Evolutionary conservation across 2,797 vertebrate species (phyloP).

Genomic region (Sternotherus odoratus): DNA sequence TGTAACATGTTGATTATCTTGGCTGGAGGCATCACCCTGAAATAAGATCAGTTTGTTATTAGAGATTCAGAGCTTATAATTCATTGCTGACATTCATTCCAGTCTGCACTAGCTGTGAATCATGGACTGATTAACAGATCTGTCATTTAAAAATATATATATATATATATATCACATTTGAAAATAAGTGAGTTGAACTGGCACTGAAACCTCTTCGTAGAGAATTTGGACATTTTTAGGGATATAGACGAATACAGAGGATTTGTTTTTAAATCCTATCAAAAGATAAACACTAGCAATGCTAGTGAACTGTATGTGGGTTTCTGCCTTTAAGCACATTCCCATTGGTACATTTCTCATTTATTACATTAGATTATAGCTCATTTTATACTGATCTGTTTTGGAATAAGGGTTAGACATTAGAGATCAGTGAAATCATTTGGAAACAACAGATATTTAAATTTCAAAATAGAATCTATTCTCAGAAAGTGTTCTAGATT

Average conservation of each 20-base stretch:
- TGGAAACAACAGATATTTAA: not conserved
- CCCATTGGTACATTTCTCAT: not conserved
- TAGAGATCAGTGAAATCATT: not conserved
- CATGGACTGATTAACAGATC: not conserved
- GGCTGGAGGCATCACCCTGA: not conserved
- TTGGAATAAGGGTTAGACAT: not conserved
- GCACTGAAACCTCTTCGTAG: not conserved
- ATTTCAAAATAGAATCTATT: not conserved
- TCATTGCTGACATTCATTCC: not conserved
- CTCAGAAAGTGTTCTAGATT: not conserved
- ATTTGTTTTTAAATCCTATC: not conserved
- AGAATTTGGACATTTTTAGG: not conserved
- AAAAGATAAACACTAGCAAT: not conserved
- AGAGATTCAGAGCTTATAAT: accelerated
- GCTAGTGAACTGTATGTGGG: not conserved
- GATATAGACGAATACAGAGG: not conserved
- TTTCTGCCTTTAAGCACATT: not conserved
- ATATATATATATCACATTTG: not conserved
- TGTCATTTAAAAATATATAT: not conserved
- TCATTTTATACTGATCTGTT: not conserved
- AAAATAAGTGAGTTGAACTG: too few relatives aligned
- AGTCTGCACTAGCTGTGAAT: not conserved
- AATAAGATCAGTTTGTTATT: not conserved
- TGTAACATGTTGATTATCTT: accelerated
- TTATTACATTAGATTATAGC: not conserved